A percentile compares a stretch with the other conserved stretches of the same genome.
Evolutionary conservation across 1,140 invertebrate species (phyloP).

Genomic region (Microvelia longipes): DNA sequence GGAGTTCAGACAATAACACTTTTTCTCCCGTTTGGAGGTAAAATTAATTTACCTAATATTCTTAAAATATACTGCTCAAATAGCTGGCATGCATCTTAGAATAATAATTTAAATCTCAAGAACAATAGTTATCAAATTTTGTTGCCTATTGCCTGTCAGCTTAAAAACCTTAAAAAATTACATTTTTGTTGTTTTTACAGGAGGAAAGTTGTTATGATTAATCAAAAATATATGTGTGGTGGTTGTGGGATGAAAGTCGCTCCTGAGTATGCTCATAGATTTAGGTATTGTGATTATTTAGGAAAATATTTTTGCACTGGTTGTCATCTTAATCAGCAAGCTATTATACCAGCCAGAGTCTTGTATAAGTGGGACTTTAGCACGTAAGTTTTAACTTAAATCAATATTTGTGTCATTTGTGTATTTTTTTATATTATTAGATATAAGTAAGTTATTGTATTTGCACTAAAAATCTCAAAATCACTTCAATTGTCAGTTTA

Average conservation of each 20-base stretch:
- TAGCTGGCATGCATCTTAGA: not conserved
- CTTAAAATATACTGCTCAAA: not conserved
- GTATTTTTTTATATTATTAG: too few species aligned
- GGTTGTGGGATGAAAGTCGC: slow-evolving; percentile 72
- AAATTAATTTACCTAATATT: not conserved
- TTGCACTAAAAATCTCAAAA: too few species aligned
- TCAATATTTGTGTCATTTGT: too few species aligned
- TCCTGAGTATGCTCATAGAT: slow-evolving; percentile 48
- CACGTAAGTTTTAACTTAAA: slow-evolving; percentile 37
- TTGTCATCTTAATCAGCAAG: slow-evolving; percentile 62
- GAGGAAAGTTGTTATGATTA: slow-evolving; percentile 44
- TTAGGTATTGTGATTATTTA: slow-evolving; percentile 70
- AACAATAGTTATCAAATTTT: not conserved
- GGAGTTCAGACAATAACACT: too few species aligned
- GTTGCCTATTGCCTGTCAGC: not conserved
- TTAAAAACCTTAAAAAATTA: not conserved
- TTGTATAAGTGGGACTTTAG: slow-evolving; percentile 58
- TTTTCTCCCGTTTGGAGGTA: not conserved
- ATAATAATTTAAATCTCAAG: not conserved
- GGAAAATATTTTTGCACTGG: slow-evolving; percentile 79
- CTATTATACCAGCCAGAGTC: slow-evolving; percentile 61
- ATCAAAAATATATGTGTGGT: slow-evolving; percentile 67
- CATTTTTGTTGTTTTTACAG: slow-evolving; percentile 34
- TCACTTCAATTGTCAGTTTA: too few species aligned
- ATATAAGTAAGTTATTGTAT: too few species aligned